These are phyloP conservation scores for Carlito syrichta DNA, from an alignment of 2,113 vertebrate species.

Conservation along the genomic window DNA sequence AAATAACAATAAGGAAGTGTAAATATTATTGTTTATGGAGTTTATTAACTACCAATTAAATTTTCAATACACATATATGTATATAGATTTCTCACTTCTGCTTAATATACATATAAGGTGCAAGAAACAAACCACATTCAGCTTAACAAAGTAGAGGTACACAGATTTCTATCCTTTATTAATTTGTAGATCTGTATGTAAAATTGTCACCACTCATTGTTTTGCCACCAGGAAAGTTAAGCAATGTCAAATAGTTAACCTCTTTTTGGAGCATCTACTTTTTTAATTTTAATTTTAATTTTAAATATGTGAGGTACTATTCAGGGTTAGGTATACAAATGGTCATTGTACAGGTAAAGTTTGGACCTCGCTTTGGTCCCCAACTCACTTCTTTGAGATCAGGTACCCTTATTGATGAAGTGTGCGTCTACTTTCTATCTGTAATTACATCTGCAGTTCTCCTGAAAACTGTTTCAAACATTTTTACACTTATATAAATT, in stretches of 20 bases:
- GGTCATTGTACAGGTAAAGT: no score
- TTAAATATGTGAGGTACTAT: no score
- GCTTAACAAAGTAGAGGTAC: neutral
- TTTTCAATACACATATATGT: neutral
- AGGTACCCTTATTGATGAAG: no score
- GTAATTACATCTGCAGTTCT: neutral
- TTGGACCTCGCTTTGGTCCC: no score
- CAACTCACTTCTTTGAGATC: no score
- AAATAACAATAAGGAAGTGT: neutral
- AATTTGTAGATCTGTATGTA: neutral
- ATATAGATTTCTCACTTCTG: neutral
- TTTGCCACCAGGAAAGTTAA: neutral
- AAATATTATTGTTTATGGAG: neutral
- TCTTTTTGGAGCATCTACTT: neutral
- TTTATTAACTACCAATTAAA: neutral
- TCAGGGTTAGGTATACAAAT: no score
- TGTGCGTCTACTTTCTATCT: neutral
- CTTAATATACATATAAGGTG: neutral
- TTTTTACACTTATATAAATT: neutral
- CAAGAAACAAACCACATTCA: neutral
- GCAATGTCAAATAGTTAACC: neutral
- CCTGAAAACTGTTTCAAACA: neutral
- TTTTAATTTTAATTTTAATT: no score
- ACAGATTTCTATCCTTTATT: neutral
- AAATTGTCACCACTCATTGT: neutral